Evolutionary conservation across 2,797 vertebrate genomes (phyloP).

Genomic region (Knipowitschia caucasica): DNA sequence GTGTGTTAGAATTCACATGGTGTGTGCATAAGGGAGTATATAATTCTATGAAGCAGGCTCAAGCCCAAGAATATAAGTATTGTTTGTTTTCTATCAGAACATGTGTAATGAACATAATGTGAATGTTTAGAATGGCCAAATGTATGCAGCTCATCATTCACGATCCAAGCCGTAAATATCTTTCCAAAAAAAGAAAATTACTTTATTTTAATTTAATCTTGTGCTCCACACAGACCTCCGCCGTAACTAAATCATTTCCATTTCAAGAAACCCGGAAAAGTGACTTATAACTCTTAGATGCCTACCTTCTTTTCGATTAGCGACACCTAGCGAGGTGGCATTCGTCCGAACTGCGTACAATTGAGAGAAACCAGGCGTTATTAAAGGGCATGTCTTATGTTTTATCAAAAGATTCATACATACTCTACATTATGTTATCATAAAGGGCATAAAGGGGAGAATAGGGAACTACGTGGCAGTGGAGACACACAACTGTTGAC

Average conservation of each 20-base stretch:
- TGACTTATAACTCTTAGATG: slow-evolving; percentile 77
- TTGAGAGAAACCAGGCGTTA: slow-evolving; percentile 92
- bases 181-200: no score
- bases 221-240: no score
- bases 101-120: no score
- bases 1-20: slow-evolving; percentile 24
- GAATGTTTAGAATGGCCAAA: no score
- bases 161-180: no score
- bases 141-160: no score
- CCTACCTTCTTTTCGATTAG: slow-evolving; percentile 99
- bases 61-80: slow-evolving; percentile 21
- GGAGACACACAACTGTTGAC: slow-evolving; percentile 83
- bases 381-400: slow-evolving; percentile 81
- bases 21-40: slow-evolving; percentile 21
- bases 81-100: not conserved
- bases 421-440: slow-evolving; percentile 9
- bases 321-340: slow-evolving; percentile 98
- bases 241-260: no score
- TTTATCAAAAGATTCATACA: slow-evolving; percentile 42
- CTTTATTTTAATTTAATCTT: no score
- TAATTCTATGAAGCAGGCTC: slow-evolving; percentile 21
- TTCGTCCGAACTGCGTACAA: slow-evolving; percentile 96
- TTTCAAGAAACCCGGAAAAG: slow-evolving; percentile 36
- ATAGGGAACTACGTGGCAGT: slow-evolving; percentile 73
- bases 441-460: not conserved